phyloP scores from a whole-genome alignment of 2,888 invertebrate genomes.

The Ennomos quercinarius region DNA sequence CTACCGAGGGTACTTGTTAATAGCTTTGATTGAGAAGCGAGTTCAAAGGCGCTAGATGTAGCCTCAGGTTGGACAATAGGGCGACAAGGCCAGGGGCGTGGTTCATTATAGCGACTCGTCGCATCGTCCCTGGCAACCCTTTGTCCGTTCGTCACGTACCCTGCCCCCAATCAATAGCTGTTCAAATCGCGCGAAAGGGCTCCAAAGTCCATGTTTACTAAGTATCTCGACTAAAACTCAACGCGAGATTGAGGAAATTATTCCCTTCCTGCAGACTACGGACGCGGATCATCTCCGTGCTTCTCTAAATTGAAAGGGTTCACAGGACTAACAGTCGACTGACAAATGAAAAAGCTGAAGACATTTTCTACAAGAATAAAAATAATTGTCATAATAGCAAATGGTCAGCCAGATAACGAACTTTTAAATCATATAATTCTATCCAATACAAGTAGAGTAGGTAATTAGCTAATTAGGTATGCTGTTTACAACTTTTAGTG shows the following conservation, averaged over 20 bases:
- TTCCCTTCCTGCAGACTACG: constrained; percentile 40
- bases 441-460: too few relatives aligned
- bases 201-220: constrained; percentile 48
- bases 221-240: constrained; percentile 36
- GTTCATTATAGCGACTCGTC: constrained; percentile 66
- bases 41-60: constrained; percentile 56
- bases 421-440: too few relatives aligned
- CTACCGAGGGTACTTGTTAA: constrained; percentile 42
- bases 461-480: too few relatives aligned
- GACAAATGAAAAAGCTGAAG: constrained; percentile 28
- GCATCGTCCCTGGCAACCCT: constrained; percentile 60
- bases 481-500: too few relatives aligned
- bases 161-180: constrained; percentile 54
- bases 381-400: too few relatives aligned
- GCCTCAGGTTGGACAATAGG: constrained; percentile 56
- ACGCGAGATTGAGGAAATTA: constrained; percentile 41
- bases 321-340: constrained; percentile 31
- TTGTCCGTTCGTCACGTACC: constrained; percentile 68
- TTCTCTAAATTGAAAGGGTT: constrained; percentile 33
- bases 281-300: constrained; percentile 36
- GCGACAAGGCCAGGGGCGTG: constrained; percentile 54
- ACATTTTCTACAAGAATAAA: neutral
- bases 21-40: constrained; percentile 59
- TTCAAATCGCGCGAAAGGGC: constrained; percentile 57
- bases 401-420: too few relatives aligned